A percentile compares a stretch with the other conserved stretches of the same genome.
phyloP scores from a whole-genome alignment of 92 coral and sea anemone species.

The Phenganax marumi region DNA sequence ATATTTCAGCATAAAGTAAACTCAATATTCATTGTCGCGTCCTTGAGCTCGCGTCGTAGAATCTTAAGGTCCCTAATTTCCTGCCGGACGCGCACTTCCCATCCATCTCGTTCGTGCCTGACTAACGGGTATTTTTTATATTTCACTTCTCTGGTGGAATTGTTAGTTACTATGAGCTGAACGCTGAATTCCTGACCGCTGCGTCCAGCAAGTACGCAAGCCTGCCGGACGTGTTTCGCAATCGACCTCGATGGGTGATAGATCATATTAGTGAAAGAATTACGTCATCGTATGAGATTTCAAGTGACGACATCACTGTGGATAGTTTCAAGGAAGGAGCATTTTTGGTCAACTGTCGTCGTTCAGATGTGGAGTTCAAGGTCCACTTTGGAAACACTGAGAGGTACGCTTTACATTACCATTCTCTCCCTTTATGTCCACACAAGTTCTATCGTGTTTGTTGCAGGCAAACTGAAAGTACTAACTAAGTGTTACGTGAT shows the following conservation, averaged over 20 bases:
- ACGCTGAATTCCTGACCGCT: conserved; percentile 23
- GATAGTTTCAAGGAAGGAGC: conserved; percentile 43
- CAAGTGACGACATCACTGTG: conserved; percentile 44
- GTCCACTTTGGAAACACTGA: conserved; percentile 37
- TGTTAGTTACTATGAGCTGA: conserved; percentile 26
- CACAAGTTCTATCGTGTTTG: too few species aligned
- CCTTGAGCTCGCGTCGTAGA: too few species aligned
- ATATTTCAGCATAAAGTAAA: too few species aligned
- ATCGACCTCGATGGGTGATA: conserved; percentile 49
- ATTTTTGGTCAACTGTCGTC: conserved; percentile 41
- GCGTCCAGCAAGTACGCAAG: conserved; percentile 12
- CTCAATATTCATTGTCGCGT: too few species aligned
- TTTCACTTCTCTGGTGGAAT: not conserved
- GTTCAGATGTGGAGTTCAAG: conserved; percentile 40
- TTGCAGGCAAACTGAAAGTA: too few species aligned
- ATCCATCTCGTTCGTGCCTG: too few species aligned
- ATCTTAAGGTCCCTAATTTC: too few species aligned
- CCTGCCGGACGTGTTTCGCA: conserved; percentile 43
- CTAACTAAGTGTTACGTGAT: too few species aligned
- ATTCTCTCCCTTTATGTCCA: too few species aligned
- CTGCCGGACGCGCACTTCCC: too few species aligned
- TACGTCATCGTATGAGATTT: conserved; percentile 35
- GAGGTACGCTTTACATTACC: not conserved
- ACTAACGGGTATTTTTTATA: not conserved
- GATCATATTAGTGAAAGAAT: conserved; percentile 44